Conservation (phyloP, 2,888 invertebrate genomes). For the Auanema sp. region DNA sequence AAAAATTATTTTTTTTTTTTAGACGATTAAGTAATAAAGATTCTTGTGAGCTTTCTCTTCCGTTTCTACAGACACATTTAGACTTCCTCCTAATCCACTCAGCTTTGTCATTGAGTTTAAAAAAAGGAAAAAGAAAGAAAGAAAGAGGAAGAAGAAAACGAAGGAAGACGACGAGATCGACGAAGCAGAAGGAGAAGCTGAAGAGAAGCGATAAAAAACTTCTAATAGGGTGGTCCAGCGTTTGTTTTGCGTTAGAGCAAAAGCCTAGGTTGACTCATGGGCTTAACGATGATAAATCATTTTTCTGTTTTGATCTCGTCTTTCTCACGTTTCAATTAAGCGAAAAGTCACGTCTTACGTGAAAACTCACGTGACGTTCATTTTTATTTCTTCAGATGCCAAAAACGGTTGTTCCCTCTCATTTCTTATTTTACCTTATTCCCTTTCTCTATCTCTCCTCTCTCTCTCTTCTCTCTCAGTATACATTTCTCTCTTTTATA, state of each 20-base stretch:
- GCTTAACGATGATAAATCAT: conserved; percentile 2
- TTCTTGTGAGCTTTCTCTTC: too few relatives aligned
- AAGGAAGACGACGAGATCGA: too few relatives aligned
- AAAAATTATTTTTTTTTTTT: too few relatives aligned
- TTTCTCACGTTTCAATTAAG: conserved; percentile 1
- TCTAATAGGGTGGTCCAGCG: background rate
- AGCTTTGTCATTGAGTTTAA: too few relatives aligned
- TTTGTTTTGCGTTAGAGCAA: conserved; percentile 11
- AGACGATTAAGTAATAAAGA: too few relatives aligned
- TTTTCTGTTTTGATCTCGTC: background rate
- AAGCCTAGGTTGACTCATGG: background rate
- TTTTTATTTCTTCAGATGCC: background rate
- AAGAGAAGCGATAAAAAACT: background rate
- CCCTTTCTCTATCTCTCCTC: background rate
- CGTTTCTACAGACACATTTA: too few relatives aligned
- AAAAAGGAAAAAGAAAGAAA: too few relatives aligned
- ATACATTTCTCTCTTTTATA: background rate
- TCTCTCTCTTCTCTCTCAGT: conserved; percentile 11
- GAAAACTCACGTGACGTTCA: too few relatives aligned
- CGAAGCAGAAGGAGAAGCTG: background rate
- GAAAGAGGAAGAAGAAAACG: background rate
- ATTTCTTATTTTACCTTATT: conserved; percentile 13
- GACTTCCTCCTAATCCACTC: too few relatives aligned
- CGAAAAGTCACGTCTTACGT: too few relatives aligned
- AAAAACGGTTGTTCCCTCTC: conserved; percentile 1